Evolutionary conservation across 2,113 vertebrate genomes (phyloP), one percentile per base, ranked within the genome.

Genomic region (Mesocricetus auratus): DNA sequence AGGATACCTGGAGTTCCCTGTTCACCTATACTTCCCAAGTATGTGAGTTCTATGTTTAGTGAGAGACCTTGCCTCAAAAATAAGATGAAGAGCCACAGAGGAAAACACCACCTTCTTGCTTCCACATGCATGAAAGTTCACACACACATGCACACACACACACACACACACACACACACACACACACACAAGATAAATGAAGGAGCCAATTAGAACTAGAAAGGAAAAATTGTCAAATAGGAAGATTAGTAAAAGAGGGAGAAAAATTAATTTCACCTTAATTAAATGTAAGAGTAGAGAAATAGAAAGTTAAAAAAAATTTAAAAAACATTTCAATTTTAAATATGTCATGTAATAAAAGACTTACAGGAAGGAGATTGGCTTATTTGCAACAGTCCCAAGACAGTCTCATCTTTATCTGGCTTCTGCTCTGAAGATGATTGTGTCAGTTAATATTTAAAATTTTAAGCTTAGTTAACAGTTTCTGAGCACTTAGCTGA

Each of bases 201-300:
- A 31, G 26, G 89, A 62, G 60, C 81, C 31, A 64, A 82, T 21
- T 26, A 6, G 33, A 87, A 53, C 22, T n/a, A n/a, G 47, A 62
- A 69, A 89, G 56, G 15, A 13, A 91, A 97, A 97, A 75, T 47
- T 83, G 6, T 50, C 60, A 93, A 86, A 74, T 13, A 45, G 16
- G 26, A 89, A 78, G 17, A 86, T 1, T 22, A 53, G 66, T 42
- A 90, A 58, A 26, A 69, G 85, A 50, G 11, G 62, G 36, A 58
- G 21, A 86, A 93, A 47, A 88, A 64, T 47, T 39, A 90, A 42
- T 68, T 86, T 17, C 8, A 91, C 21, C 60, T 56, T 81, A 90
- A 17, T 82, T 89, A 75, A 33, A 66, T 17, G 42, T 39, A 94
- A 3, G 6, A 60, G 1, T 9, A 83, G 53, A 92, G 22, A n/a